Evolutionary conservation across 2,797 vertebrate species (phyloP).

Genomic region (Crax fasciolata): DNA sequence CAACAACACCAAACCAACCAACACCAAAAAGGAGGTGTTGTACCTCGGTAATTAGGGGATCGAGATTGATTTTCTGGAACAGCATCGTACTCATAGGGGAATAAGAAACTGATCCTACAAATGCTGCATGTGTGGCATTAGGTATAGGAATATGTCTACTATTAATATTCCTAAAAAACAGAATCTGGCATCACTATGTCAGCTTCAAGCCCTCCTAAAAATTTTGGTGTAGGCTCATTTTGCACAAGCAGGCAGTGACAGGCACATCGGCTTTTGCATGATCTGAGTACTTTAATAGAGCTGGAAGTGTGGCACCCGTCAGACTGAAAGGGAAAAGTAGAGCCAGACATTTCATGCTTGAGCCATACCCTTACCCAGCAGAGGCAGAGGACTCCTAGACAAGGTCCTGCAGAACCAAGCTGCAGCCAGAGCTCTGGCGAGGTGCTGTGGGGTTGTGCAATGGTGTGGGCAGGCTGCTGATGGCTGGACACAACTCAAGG

Average conservation of each 20-base stretch:
- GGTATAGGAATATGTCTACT: not conserved
- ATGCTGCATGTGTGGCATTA: not conserved
- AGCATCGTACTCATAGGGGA: accelerated
- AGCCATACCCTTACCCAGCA: not conserved
- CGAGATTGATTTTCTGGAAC: not conserved
- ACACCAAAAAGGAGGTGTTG: not conserved
- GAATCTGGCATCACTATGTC: not conserved
- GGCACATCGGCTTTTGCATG: accelerated
- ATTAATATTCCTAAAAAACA: not conserved
- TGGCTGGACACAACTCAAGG: not conserved
- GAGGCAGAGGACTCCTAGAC: not conserved
- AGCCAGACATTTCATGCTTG: not conserved
- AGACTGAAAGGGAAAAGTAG: not conserved
- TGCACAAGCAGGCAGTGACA: not conserved
- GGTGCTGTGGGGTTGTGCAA: not conserved
- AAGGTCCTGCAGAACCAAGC: not conserved
- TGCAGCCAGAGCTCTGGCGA: not conserved
- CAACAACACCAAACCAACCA: too few species aligned
- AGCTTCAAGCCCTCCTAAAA: not conserved
- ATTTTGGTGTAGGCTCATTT: not conserved
- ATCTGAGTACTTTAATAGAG: not conserved
- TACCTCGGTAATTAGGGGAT: not conserved
- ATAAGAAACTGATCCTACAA: not conserved
- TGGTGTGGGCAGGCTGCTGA: not conserved
- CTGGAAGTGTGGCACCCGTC: not conserved